Evolutionary conservation across 1,140 invertebrate genomes (phyloP), one percentile per base, ranked within the genome.

Genomic region (Elymnias hypermnestra): DNA sequence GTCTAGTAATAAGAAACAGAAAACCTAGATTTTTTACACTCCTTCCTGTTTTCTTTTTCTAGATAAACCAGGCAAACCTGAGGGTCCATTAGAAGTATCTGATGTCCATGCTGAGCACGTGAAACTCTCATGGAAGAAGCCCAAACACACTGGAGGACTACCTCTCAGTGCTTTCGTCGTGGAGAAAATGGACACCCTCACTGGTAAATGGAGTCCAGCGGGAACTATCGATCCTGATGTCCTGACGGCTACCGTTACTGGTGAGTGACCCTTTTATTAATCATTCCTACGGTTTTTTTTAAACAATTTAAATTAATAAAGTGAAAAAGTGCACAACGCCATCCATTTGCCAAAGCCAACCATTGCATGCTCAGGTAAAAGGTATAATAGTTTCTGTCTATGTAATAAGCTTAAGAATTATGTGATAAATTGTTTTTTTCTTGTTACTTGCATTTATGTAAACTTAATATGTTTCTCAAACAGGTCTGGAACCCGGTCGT

Each of bases 61-160:
- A 96, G 96, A 94, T 21, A 95, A 95, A 83, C 97, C 97, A 33
- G 91, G 92, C 13, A 93, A 94, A 69, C 98, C 98, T 0, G 95
- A 98, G 88, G 97, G 97, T 26, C 98, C 97, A 5, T 78, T 99
- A 1, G 96, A 98, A 76, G 95, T 99, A 8, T 93, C 94, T 1
- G 96, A 98, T 69, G 91, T 99, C 29, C 90, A 95, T 88, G 98
- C 97, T 59, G 96, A 99, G 57, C 95, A 95, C 21, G 97, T 96
- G 83, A 98, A 94, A 42, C 89, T 99, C 1, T 96, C 96, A 72
- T 99, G 98, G 98, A 98, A 98, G 74, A 93, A 95, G 82, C 97
- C 97, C 1, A 98, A 97, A 72, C 98, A 99, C 81, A 97, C 99
- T 79, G 98, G 98, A 45, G 98, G 98, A 5, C 94, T 97, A 72